Evolutionary conservation across 2,113 vertebrate genomes (phyloP), one percentile per base, ranked within the genome.

Genomic region (Halichoerus grypus): DNA sequence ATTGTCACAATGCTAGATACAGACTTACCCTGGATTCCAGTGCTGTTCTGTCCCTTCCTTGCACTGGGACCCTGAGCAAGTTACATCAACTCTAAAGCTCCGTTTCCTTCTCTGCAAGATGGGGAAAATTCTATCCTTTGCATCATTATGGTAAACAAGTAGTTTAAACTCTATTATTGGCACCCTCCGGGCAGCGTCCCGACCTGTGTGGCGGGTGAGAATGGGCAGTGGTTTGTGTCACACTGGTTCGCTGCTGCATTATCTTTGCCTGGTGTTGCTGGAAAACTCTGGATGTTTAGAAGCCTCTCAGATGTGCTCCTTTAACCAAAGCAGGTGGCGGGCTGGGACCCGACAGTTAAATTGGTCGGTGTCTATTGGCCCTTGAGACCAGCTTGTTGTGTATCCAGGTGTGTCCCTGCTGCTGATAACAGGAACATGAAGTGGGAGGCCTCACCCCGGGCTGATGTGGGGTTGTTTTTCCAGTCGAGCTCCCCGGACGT

Each of bases 151-250:
- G 26, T 12, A 28, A 63, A 33, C 16, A 16, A 22, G 1, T 2
- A 0, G 2, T 33, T 67, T 36, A 31, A 57, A 36, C 67, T 55
- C 33, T 16, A 4, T 31, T 28, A 3, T 26, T 19, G 1, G 12
- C 46, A 46, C 42, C 42, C 42, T 7, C 46, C 46, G 14, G 11
- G 26, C 8, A 5, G n/a, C 3, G 15, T 53, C 6, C 11, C 24
- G 2, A 3, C 11, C 4, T 1, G 6, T 0, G 1, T 2, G 61
- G 71, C 5, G 0, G 4, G 51, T 51, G 82, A 12, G 19, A 9
- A 7, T 0, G 21, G 53, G 2, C 53, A 28, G 81, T 12, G 13
- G 36, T 3, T 18, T 16, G 46, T n/a, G 13, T n/a, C 57, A 1
- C 21, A 0, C 31, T 3, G 59, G 12, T 16, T 59, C 33, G 1